phyloP scores from a whole-genome alignment of 2,113 vertebrate species.

The Sinocyclocheilus grahami region DNA sequence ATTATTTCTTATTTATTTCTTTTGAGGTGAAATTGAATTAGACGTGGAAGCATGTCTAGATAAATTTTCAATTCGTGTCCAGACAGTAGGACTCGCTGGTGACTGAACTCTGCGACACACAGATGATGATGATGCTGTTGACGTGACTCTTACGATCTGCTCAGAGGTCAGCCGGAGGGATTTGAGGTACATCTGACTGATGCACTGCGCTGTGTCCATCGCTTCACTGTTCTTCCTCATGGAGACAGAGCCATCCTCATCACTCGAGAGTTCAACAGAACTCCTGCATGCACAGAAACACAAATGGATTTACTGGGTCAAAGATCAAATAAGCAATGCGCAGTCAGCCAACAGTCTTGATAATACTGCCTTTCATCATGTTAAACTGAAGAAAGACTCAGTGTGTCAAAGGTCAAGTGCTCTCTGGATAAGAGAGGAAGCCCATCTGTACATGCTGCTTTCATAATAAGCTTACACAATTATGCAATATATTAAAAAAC shows the following conservation, averaged over 20 bases:
- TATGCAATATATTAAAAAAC: neutral
- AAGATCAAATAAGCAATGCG: neutral
- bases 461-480: neutral
- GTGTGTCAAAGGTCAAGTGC: neutral
- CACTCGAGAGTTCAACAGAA: conserved; percentile 70
- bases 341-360: neutral
- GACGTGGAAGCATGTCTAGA: no score
- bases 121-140: neutral
- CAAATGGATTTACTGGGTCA: neutral
- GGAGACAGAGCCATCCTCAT: conserved; percentile 65
- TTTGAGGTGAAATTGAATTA: no score
- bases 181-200: conserved; percentile 82
- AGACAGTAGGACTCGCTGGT: neutral
- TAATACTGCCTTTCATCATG: neutral
- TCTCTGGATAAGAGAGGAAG: neutral
- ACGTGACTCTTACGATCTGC: conserved; percentile 81
- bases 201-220: conserved; percentile 62
- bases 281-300: conserved; percentile 62
- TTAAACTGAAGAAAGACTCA: neutral
- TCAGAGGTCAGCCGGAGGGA: conserved; percentile 87
- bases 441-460: neutral
- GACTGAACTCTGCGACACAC: neutral
- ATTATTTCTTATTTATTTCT: no score
- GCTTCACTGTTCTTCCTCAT: conserved; percentile 54
- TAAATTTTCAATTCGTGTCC: no score